Percentiles rank a stretch among this genome's conserved stretches.
These are phyloP conservation scores for Cheilosia variabilis DNA, from an alignment of 2,888 invertebrate genomes.

Conservation along the genomic window DNA sequence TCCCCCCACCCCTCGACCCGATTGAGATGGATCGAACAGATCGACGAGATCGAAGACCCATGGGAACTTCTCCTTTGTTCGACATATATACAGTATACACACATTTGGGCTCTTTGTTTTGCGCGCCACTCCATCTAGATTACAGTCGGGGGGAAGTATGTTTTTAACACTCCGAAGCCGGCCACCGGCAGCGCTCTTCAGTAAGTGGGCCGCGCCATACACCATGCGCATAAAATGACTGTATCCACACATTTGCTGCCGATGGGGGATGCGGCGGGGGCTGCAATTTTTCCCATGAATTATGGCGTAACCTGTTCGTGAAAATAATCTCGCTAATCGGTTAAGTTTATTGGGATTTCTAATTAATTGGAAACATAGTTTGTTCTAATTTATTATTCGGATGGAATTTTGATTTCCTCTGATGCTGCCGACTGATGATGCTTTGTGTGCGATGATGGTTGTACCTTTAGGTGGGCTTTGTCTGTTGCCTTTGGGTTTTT, in stretches of 20 bases:
- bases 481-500: constrained; percentile 8
- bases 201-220: constrained; percentile 25
- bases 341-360: constrained; percentile 73
- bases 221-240: constrained; percentile 48
- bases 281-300: constrained; percentile 69
- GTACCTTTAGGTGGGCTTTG: constrained; percentile 9
- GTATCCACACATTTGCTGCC: constrained; percentile 20
- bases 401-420: constrained; percentile 64
- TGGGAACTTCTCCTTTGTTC: constrained; percentile 60
- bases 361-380: constrained; percentile 74
- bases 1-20: neutral
- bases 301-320: constrained; percentile 73
- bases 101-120: constrained; percentile 56
- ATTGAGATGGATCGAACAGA: constrained; percentile 71
- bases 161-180: constrained; percentile 64
- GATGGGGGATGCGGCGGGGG: neutral
- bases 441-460: neutral
- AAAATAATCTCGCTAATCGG: constrained; percentile 71
- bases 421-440: constrained; percentile 63
- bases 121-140: constrained; percentile 67
- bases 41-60: constrained; percentile 61
- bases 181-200: constrained; percentile 61
- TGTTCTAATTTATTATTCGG: constrained; percentile 73
- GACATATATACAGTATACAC: neutral
- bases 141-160: constrained; percentile 63